Evolutionary conservation across 2,888 invertebrate genomes (phyloP).

Genomic region (Pterostichus niger): DNA sequence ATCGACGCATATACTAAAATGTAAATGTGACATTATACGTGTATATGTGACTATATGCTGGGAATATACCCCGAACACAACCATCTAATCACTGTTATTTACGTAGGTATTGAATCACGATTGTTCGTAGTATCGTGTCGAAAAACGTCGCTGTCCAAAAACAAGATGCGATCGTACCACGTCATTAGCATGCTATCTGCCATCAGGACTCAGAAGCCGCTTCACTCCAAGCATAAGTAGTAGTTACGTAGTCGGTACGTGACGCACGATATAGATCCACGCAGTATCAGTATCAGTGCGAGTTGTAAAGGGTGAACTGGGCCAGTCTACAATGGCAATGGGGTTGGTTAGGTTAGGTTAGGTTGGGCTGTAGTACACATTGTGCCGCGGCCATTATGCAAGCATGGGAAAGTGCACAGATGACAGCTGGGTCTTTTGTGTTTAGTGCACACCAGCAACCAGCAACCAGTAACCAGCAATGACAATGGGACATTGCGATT

Average conservation of each 20-base stretch:
- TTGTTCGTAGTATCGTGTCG: no score
- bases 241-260: not conserved
- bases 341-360: conserved; percentile 31
- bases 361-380: conserved; percentile 57
- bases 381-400: conserved; percentile 63
- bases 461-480: not conserved
- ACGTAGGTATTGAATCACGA: no score
- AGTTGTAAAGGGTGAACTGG: conserved; percentile 56
- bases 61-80: no score
- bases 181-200: conserved; percentile 37
- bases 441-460: conserved; percentile 41
- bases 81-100: no score
- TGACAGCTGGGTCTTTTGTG: conserved; percentile 64
- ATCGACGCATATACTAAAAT: not conserved
- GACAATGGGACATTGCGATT: conserved; percentile 60
- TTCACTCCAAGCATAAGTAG: not conserved
- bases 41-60: not conserved
- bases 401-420: conserved; percentile 66
- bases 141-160: conserved; percentile 24
- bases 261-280: not conserved
- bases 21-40: not conserved
- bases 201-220: not conserved
- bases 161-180: conserved; percentile 44
- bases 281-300: no score
- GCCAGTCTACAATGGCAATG: not conserved